Evolutionary conservation across 2,888 invertebrate species (phyloP), one percentile per base, ranked within the genome.

Genomic region (Itoplectis maculator): DNA sequence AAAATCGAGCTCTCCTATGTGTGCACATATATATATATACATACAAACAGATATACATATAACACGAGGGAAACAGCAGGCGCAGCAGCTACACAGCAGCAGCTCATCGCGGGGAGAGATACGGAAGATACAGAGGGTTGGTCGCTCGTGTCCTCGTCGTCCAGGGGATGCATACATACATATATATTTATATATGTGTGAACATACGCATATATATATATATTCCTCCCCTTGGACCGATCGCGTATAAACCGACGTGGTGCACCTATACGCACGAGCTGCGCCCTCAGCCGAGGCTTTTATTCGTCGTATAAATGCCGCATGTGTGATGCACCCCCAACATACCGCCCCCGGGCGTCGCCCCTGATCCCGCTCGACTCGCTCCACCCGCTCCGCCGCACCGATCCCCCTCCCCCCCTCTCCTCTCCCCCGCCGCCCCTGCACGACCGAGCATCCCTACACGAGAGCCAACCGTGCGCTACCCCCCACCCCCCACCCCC

Each of bases 321-420:
- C 66, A 86, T 87, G 90, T 88, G 88, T 82, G 88, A 89, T 87
- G 89, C 89, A 88, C 88, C 90, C 89, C 88, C 89, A 88, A 89
- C 88, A 88, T 85, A 89, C 89, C 89, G 88, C 89, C 90, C 88
- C 86, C 88, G 80, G 83, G 82, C 86, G 77, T 82, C 79, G 68
- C 75, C 75, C 65, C 75, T 51, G 13, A 5, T 3, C 29, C 29
- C 77, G 59, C 76, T 75, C 40, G 47, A 42, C 77, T n/a, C n/a
- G n/a, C n/a, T n/a, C n/a, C n/a, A n/a, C n/a, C n/a, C n/a, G n/a
- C n/a, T n/a, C n/a, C n/a, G n/a, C n/a, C n/a, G n/a, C n/a, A n/a
- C 20, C 76, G 69, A 69, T 75, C 18, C 61, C 45, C 7, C 47
- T 69, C 82, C 68, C 76, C 18, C 54, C 70, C 37, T n/a, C n/a